Base-by-base conservation (phyloP, 2,888 invertebrate genomes). In the Luperina testacea region DNA sequence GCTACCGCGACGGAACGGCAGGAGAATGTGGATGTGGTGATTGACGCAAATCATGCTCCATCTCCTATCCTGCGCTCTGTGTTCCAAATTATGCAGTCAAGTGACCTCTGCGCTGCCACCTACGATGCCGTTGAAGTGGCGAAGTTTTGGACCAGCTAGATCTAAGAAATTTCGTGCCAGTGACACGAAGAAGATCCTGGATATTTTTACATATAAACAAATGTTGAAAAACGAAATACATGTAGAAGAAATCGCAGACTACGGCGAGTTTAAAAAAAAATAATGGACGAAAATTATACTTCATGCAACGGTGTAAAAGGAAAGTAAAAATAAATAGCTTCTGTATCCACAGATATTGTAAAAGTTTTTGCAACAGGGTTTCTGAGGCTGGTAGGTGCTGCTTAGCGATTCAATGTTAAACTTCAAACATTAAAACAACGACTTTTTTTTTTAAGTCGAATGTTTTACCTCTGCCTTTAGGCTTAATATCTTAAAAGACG, bases 321-420 rank as follows among this genome's bases (percentile, higher is more conserved):
- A 78, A 75, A 81, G 74, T 73, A 82, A 85, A 87, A 82, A 85
- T 42, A 72, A 77, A 87, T 68, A 72, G 73, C 71, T n/a, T 51
- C 78, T 75, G 59, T 88, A 81, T 84, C 70, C 75, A 75, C 78
- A 72, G 38, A 84, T 81, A 86, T 82, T 86, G 81, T 86, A 72
- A 86, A 87, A 87, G 81, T 87, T 87, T 81, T 75, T 76, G 61
- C 70, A 75, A 79, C 79, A 83, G 32, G 69, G 42, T 82, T 82
- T 77, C 57, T 61, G 57, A 72, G 70, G 75, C 77, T 75, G 78
- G 78, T 78, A 75, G 68, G 69, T 69, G 72, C 68, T 72, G 59
- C 70, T 87, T 72, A 78, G 72, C 75, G 57, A 77, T 79, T 85
- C 83, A 80, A 69, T 63, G 78, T 81, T 74, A 65, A 87, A 86